These are phyloP conservation scores for Pyrgus malvae DNA, from an alignment of 2,888 invertebrate genomes.

Conservation along the genomic window DNA sequence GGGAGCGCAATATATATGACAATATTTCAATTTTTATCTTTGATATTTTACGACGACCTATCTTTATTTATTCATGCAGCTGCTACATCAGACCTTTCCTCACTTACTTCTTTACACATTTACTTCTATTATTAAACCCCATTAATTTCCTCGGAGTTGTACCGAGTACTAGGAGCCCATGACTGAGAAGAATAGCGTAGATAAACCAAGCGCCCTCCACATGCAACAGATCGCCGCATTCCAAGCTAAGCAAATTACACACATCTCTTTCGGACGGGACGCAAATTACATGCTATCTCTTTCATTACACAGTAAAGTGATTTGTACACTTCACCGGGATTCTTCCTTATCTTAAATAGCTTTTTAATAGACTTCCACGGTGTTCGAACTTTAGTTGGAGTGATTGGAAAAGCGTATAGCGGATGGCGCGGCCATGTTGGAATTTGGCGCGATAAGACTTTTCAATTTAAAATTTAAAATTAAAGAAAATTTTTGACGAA, in stretches of 20 bases:
- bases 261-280: conserved; percentile 21
- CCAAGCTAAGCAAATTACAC: conserved; percentile 22
- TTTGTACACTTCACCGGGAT: conserved; percentile 25
- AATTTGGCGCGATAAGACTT: conserved; percentile 9
- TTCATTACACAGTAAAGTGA: conserved; percentile 27
- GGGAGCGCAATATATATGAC: no score
- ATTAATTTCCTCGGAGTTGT: no score
- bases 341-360: conserved; percentile 27
- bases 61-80: no score
- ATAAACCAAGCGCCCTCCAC: conserved; percentile 12
- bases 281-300: conserved; percentile 27
- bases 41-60: no score
- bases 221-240: conserved; percentile 20
- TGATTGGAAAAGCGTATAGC: conserved; percentile 19
- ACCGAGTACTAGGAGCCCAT: conserved; percentile 7
- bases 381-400: conserved; percentile 17
- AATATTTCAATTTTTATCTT: no score
- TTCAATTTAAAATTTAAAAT: not conserved
- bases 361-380: conserved; percentile 27
- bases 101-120: no score
- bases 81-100: no score
- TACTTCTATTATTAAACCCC: no score
- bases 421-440: conserved; percentile 1
- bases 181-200: conserved; percentile 15
- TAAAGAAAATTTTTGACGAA: no score